A percentile compares a stretch with the other conserved stretches of the same genome.
Evolutionary conservation across 2,113 vertebrate species (phyloP).

Genomic region (Ceyx margarethae): DNA sequence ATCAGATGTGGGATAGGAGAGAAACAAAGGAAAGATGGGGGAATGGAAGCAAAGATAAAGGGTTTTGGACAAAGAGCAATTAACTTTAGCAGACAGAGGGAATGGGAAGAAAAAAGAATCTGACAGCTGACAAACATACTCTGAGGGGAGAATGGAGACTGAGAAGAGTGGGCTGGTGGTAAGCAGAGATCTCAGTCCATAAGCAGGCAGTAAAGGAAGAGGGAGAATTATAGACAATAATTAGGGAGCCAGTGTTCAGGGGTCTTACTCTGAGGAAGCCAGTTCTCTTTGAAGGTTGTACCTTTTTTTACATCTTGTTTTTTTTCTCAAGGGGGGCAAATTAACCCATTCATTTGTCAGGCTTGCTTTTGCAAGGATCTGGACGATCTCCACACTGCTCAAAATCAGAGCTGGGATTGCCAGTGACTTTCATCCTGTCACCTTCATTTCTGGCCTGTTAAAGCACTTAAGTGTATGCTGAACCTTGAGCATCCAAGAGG

Average conservation of each 20-base stretch:
- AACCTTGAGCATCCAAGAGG: not conserved
- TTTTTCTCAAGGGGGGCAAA: not conserved
- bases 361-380: not conserved
- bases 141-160: not conserved
- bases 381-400: not conserved
- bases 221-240: not conserved
- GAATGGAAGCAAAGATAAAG: not conserved
- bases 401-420: not conserved
- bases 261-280: not conserved
- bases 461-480: not conserved
- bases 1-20: not conserved
- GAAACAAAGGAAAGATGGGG: not conserved
- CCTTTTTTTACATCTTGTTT: not conserved
- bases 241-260: not conserved
- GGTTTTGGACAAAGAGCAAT: not conserved
- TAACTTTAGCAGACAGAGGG: not conserved
- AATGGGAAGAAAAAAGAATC: not conserved
- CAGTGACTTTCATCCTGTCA: accelerated
- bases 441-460: not conserved
- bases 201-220: not conserved
- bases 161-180: not conserved
- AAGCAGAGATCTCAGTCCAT: not conserved
- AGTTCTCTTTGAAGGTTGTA: not conserved
- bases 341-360: not conserved
- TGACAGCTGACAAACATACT: not conserved